Percentiles rank a stretch among this genome's conserved stretches.
phyloP scores from a whole-genome alignment of 2,113 vertebrate species.

The Neotoma lepida region DNA sequence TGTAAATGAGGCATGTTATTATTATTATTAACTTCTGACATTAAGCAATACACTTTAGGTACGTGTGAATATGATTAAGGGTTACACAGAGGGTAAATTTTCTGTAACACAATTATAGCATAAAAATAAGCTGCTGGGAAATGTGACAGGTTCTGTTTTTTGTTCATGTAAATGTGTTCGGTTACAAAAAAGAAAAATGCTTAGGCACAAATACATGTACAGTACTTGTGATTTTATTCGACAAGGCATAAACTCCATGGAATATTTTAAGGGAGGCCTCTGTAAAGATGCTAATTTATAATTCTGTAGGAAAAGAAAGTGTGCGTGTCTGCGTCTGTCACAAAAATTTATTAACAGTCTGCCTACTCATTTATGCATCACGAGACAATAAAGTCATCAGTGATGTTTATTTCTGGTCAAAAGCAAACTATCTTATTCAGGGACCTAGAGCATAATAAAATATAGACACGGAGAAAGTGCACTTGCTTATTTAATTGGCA shows the following conservation, averaged over 20 bases:
- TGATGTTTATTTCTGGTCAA: slow-evolving; percentile 65
- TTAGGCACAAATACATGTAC: slow-evolving; percentile 68
- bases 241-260: slow-evolving; percentile 63
- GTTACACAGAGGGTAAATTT: slow-evolving; percentile 72
- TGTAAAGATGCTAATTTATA: slow-evolving; percentile 71
- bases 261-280: slow-evolving; percentile 68
- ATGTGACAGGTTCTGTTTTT: slow-evolving; percentile 70
- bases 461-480: slow-evolving; percentile 43
- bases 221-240: slow-evolving; percentile 73
- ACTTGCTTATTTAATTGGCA: slow-evolving; percentile 53
- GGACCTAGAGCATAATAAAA: slow-evolving; percentile 62
- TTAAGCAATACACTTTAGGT: slow-evolving; percentile 71
- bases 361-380: slow-evolving; percentile 72
- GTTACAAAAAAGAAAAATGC: slow-evolving; percentile 76
- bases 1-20: slow-evolving; percentile 68
- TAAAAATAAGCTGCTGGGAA: slow-evolving; percentile 74
- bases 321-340: slow-evolving; percentile 53
- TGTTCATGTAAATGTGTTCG: slow-evolving; percentile 73
- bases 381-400: slow-evolving; percentile 76
- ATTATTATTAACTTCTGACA: slow-evolving; percentile 76
- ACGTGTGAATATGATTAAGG: slow-evolving; percentile 72
- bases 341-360: slow-evolving; percentile 68
- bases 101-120: slow-evolving; percentile 71
- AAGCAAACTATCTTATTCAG: slow-evolving; percentile 63
- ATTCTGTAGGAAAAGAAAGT: slow-evolving; percentile 64